These are phyloP conservation scores for Muraenolepis orangiensis DNA, from an alignment of 2,797 vertebrate genomes.

Conservation along the genomic window DNA sequence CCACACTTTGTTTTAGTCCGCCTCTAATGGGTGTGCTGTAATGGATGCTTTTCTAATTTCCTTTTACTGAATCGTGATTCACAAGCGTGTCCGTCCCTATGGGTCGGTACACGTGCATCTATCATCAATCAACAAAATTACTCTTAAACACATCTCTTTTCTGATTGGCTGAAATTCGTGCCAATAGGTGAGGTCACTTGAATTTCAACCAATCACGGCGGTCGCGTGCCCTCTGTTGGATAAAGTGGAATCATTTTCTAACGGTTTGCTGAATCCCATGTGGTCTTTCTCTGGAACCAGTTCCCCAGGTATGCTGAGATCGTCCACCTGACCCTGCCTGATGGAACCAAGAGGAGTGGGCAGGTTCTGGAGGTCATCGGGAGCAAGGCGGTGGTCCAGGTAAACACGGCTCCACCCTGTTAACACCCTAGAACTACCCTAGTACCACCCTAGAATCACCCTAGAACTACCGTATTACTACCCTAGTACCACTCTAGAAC, in stretches of 20 bases:
- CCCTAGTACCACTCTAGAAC: neutral
- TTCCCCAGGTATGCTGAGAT: constrained; percentile 82
- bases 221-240: neutral
- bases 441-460: neutral
- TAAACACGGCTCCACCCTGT: constrained; percentile 36
- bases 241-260: no score
- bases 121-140: no score
- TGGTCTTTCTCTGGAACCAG: constrained; percentile 42
- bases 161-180: neutral
- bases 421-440: no score
- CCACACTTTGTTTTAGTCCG: neutral
- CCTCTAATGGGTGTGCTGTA: neutral
- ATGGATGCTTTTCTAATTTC: neutral
- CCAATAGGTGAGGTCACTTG: neutral
- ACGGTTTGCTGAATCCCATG: neutral
- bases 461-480: neutral
- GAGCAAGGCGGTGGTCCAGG: constrained; percentile 80
- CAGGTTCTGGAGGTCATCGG: constrained; percentile 82
- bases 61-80: neutral
- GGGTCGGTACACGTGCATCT: neutral
- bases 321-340: constrained; percentile 78
- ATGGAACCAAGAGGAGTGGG: constrained; percentile 78
- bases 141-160: no score
- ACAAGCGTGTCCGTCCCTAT: neutral
- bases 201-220: neutral